Conservation (phyloP, 2,113 vertebrate genomes). For the Cervus canadensis region DNA sequence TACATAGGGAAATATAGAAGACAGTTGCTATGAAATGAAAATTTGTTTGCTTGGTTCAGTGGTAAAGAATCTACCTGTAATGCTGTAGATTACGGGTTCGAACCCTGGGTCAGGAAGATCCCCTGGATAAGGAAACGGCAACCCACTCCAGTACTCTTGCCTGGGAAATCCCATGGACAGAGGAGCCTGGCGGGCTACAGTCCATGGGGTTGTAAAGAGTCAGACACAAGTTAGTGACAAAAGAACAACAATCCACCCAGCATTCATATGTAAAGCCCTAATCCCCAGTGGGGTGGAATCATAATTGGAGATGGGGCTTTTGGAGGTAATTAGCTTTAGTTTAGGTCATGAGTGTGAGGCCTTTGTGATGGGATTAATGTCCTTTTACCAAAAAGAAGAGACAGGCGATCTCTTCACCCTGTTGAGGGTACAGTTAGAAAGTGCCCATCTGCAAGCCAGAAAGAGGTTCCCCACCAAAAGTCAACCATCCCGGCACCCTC, state of each 20-base stretch:
- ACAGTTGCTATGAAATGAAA: not conserved
- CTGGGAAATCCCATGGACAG: not conserved
- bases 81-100: not conserved
- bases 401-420: not conserved
- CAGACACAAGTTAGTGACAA: not conserved
- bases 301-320: not conserved
- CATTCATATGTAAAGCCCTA: not conserved
- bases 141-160: not conserved
- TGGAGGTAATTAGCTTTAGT: not conserved
- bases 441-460: not conserved
- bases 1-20: accelerated
- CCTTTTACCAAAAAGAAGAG: not conserved
- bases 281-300: not conserved
- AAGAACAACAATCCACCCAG: not conserved
- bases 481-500: not conserved
- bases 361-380: not conserved
- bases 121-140: not conserved
- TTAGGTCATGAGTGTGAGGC: not conserved
- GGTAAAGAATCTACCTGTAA: not conserved
- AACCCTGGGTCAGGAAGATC: not conserved
- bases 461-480: not conserved
- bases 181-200: not conserved
- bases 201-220: not conserved
- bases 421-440: not conserved
- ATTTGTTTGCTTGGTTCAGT: not conserved